phyloP scores from a whole-genome alignment of 2,888 invertebrate species.

The Cosmopolites sordidus region DNA sequence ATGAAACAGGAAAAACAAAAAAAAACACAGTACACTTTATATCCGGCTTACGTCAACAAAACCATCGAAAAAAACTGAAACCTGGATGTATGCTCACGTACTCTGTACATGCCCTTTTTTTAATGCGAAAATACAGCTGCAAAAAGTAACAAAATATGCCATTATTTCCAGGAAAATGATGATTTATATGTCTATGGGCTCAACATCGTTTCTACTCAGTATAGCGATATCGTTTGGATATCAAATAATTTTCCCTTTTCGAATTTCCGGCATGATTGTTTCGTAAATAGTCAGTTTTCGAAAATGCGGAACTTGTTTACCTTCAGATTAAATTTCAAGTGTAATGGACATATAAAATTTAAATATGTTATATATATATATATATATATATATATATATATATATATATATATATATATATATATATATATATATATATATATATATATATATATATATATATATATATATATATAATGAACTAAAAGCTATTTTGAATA shows the following conservation, averaged over 20 bases:
- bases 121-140: conserved; percentile 13
- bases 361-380: too few species aligned
- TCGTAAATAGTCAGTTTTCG: too few species aligned
- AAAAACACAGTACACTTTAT: background rate
- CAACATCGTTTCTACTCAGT: conserved; percentile 6
- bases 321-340: too few species aligned
- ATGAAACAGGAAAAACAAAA: background rate
- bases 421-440: too few species aligned
- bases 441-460: too few species aligned
- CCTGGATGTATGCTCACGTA: conserved; percentile 1
- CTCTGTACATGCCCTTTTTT: conserved; percentile 15
- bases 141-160: conserved; percentile 17
- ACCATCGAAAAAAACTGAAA: background rate
- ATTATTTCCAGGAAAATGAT: conserved; percentile 22
- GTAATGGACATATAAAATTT: too few species aligned
- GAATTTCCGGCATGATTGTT: background rate
- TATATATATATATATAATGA: too few species aligned
- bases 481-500: too few species aligned
- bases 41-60: background rate
- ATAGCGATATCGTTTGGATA: background rate
- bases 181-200: conserved; percentile 23
- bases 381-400: too few species aligned
- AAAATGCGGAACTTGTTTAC: too few species aligned
- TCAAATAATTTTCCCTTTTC: background rate
- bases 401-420: too few species aligned